These are phyloP conservation scores for Augochlorella aurata DNA, from an alignment of 2,888 invertebrate species.

Conservation along the genomic window DNA sequence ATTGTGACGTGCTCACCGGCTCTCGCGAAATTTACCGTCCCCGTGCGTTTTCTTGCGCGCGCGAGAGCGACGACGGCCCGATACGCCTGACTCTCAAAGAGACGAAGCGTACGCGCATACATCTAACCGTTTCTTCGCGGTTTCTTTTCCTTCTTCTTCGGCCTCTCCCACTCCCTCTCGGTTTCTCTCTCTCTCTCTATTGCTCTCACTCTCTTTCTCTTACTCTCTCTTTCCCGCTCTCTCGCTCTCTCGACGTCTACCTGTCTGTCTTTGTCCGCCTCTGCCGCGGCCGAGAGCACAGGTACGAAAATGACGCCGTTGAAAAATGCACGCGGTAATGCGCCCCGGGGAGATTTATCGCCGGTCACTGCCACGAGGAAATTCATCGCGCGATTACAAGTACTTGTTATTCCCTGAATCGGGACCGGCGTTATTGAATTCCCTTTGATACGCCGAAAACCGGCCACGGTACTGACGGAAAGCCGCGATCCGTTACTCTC, in stretches of 20 bases:
- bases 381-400: constrained; percentile 55
- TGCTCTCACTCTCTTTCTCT: not conserved
- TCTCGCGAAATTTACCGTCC: constrained; percentile 65
- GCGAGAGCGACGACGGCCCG: constrained; percentile 50
- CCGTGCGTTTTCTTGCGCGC: constrained; percentile 51
- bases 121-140: constrained; percentile 38
- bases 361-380: constrained; percentile 48
- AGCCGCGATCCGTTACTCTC: not conserved
- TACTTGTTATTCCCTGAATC: constrained; percentile 61
- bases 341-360: constrained; percentile 57
- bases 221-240: not conserved
- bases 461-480: constrained; percentile 4
- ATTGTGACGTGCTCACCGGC: constrained; percentile 63
- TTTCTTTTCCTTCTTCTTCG: not conserved
- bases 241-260: not conserved
- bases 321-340: constrained; percentile 62
- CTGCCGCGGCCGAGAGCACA: constrained; percentile 37
- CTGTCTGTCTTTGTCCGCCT: constrained; percentile 6
- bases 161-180: not conserved
- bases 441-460: constrained; percentile 49
- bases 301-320: constrained; percentile 54
- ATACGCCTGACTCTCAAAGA: constrained; percentile 70
- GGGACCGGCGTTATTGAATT: constrained; percentile 51
- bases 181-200: not conserved
- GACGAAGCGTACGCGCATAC: constrained; percentile 51